These are phyloP conservation scores for Chiridota heheva DNA, from an alignment of 35 echinoderm and acorn worm genomes.

Conservation along the genomic window DNA sequence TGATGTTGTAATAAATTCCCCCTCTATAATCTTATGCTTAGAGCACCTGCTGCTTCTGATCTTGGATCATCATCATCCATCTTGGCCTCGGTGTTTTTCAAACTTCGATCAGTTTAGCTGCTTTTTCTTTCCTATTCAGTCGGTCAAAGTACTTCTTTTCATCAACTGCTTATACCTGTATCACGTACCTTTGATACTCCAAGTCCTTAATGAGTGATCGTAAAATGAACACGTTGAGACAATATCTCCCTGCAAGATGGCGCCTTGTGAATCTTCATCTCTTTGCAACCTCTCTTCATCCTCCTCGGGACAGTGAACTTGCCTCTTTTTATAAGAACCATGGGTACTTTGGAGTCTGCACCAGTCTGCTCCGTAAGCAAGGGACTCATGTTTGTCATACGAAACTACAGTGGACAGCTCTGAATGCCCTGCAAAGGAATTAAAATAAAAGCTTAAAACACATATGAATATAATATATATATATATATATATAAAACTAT, in stretches of 20 bases:
- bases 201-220: slow-evolving; percentile 63
- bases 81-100: too few relatives aligned
- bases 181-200: slow-evolving; percentile 23
- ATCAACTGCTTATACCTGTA: too few relatives aligned
- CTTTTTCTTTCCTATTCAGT: too few relatives aligned
- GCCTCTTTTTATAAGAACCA: background rate
- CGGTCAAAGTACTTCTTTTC: too few relatives aligned
- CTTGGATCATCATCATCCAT: too few relatives aligned
- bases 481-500: background rate
- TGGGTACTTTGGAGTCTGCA: slow-evolving; percentile 23
- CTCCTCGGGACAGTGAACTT: background rate
- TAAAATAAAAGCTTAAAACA: slow-evolving; percentile 7
- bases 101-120: too few relatives aligned
- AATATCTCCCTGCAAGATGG: slow-evolving; percentile 6
- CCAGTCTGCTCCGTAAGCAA: slow-evolving; percentile 97
- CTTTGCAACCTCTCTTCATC: background rate
- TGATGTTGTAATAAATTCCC: too few relatives aligned
- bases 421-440: slow-evolving; percentile 1
- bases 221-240: slow-evolving; percentile 95
- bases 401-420: slow-evolving; percentile 25
- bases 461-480: background rate
- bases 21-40: too few relatives aligned
- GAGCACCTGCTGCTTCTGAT: too few relatives aligned
- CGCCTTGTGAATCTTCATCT: background rate
- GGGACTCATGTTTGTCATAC: slow-evolving; percentile 76